Evolutionary conservation across 2,888 invertebrate genomes (phyloP).

Genomic region (Steromphala cineraria): DNA sequence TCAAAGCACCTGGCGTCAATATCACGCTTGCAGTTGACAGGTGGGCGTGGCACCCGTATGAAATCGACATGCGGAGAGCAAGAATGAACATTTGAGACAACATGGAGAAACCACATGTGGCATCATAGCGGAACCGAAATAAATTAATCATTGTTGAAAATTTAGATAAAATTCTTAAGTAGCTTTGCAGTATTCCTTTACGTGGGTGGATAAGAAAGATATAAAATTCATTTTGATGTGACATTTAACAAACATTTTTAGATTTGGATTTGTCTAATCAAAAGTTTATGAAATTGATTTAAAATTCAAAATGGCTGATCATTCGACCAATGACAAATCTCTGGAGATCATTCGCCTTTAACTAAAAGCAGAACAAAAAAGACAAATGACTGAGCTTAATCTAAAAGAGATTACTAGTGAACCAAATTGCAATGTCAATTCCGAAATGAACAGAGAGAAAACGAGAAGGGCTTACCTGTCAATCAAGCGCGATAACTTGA

Average conservation of each 20-base stretch:
- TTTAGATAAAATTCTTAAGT: neutral
- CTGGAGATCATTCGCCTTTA: no score
- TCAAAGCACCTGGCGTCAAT: neutral
- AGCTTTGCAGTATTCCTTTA: no score
- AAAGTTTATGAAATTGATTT: slow-evolving; percentile 6
- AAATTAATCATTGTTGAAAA: neutral
- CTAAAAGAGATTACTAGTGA: no score
- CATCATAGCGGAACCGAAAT: neutral
- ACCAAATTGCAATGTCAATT: no score
- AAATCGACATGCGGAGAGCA: neutral
- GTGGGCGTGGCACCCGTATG: neutral
- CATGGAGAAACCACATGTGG: neutral
- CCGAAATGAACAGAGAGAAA: no score
- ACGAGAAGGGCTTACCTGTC: neutral
- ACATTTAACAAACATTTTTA: neutral
- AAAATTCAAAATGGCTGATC: slow-evolving; percentile 12
- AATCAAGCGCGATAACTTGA: neutral
- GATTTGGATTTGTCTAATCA: neutral
- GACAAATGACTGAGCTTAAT: no score
- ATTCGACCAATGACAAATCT: neutral
- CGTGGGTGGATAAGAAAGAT: neutral
- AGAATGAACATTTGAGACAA: neutral
- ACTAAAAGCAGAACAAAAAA: no score
- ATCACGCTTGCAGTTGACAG: neutral
- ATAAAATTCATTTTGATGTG: neutral